Evolutionary conservation across 2,888 invertebrate species (phyloP).

Genomic region (Teleiodes luculella): DNA sequence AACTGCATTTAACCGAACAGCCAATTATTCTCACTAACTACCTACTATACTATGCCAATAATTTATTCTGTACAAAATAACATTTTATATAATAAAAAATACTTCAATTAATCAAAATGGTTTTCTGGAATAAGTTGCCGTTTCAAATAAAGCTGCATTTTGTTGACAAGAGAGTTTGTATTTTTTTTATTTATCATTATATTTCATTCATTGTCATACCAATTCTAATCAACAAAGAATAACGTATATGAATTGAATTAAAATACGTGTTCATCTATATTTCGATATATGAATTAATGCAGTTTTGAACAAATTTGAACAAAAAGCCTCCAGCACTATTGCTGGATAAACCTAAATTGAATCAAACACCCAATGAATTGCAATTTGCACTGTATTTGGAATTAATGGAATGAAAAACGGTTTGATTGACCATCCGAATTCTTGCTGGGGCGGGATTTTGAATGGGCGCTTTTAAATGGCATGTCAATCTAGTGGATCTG

Average conservation of each 20-base stretch:
- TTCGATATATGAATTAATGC: not conserved
- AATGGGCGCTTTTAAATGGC: slow-evolving; percentile 33
- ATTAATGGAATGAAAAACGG: slow-evolving; percentile 26
- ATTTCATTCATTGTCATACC: too few species aligned
- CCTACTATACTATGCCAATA: too few species aligned
- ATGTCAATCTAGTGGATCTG: slow-evolving; percentile 3
- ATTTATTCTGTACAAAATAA: too few species aligned
- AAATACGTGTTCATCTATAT: not conserved
- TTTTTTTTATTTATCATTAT: too few species aligned
- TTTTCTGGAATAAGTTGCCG: too few species aligned
- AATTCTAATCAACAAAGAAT: not conserved
- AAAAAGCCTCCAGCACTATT: not conserved
- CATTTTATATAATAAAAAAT: too few species aligned
- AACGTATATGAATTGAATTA: not conserved
- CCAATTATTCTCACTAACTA: too few species aligned
- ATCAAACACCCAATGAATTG: slow-evolving; percentile 12
- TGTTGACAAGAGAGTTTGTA: too few species aligned
- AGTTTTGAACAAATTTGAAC: not conserved
- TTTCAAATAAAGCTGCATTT: too few species aligned
- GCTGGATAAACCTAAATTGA: slow-evolving; percentile 1
- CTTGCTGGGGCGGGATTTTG: slow-evolving; percentile 13
- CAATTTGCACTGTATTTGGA: slow-evolving; percentile 7
- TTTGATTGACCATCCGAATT: slow-evolving; percentile 29
- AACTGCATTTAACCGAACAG: too few species aligned
- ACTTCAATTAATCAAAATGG: too few species aligned